phyloP scores from a whole-genome alignment of 2,797 vertebrate species.

The Aulostomus chinensis region DNA sequence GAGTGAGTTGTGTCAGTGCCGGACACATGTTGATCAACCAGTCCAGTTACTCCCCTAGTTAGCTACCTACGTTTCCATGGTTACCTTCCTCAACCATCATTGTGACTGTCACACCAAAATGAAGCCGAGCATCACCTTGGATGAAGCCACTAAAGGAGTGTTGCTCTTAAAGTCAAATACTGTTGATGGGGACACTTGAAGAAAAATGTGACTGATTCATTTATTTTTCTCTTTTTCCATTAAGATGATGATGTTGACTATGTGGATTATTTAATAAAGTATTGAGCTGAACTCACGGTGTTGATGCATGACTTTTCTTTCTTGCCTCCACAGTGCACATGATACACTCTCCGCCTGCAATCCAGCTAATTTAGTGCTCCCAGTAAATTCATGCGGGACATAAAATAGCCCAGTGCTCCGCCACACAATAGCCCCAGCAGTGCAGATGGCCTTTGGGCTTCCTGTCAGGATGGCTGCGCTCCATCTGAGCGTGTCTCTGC shows the following conservation, averaged over 20 bases:
- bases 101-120: slow-evolving; percentile 20
- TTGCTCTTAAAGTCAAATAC: slow-evolving; percentile 35
- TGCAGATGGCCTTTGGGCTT: slow-evolving; percentile 64
- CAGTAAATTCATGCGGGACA: slow-evolving; percentile 64
- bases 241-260: slow-evolving; percentile 56
- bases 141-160: slow-evolving; percentile 48
- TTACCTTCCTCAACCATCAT: slow-evolving; percentile 23
- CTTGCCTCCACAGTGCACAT: slow-evolving; percentile 27
- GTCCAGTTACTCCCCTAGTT: too few species aligned
- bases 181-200: slow-evolving; percentile 65
- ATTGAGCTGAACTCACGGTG: slow-evolving; percentile 45
- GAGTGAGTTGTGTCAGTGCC: slow-evolving; percentile 13
- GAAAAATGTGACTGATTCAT: slow-evolving; percentile 57
- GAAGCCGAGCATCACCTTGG: slow-evolving; percentile 30
- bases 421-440: slow-evolving; percentile 29
- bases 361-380: slow-evolving; percentile 25
- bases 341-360: slow-evolving; percentile 21
- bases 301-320: slow-evolving; percentile 16
- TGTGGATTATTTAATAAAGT: slow-evolving; percentile 81
- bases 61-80: slow-evolving; percentile 54
- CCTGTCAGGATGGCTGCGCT: slow-evolving; percentile 26
- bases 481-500: slow-evolving; percentile 48
- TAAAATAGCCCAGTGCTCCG: slow-evolving; percentile 49
- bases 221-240: slow-evolving; percentile 57
- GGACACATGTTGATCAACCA: slow-evolving; percentile 32